Percentiles rank a stretch among this genome's conserved stretches.
Evolutionary conservation across 2,113 vertebrate species (phyloP).

Genomic region (Scytalopus superciliaris): DNA sequence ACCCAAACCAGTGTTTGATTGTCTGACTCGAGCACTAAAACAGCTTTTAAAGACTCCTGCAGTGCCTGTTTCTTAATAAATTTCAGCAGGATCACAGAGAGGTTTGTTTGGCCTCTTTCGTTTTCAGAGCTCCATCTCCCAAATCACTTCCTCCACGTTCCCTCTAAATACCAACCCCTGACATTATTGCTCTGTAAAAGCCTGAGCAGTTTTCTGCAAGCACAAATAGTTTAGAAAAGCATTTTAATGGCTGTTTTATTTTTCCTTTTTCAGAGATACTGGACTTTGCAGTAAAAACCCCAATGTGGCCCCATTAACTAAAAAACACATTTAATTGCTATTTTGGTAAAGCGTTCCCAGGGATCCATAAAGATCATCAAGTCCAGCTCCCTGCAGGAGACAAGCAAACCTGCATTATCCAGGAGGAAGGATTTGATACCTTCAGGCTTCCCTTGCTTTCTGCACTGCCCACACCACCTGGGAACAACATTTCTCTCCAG

Average conservation of each 20-base stretch:
- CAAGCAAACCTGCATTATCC: not conserved
- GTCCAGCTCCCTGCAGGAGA: not conserved
- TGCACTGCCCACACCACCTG: not conserved
- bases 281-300: not conserved
- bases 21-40: not conserved
- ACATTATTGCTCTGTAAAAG: not conserved
- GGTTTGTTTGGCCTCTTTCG: not conserved
- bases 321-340: not conserved
- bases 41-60: not conserved
- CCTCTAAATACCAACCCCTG: not conserved
- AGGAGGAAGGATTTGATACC: not conserved
- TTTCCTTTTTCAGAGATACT: not conserved
- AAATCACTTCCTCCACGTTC: not conserved
- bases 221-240: not conserved
- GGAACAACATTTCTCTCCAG: not conserved
- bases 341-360: not conserved
- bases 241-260: not conserved
- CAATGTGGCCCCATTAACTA: not conserved
- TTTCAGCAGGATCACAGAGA: not conserved
- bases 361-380: not conserved
- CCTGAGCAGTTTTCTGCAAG: not conserved
- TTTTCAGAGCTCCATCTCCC: not conserved
- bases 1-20: not conserved
- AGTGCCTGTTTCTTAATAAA: not conserved
- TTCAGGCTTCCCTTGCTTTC: not conserved